Evolutionary conservation across 2,888 invertebrate species (phyloP), one percentile per base, ranked within the genome.

Genomic region (Machimus rusticus): DNA sequence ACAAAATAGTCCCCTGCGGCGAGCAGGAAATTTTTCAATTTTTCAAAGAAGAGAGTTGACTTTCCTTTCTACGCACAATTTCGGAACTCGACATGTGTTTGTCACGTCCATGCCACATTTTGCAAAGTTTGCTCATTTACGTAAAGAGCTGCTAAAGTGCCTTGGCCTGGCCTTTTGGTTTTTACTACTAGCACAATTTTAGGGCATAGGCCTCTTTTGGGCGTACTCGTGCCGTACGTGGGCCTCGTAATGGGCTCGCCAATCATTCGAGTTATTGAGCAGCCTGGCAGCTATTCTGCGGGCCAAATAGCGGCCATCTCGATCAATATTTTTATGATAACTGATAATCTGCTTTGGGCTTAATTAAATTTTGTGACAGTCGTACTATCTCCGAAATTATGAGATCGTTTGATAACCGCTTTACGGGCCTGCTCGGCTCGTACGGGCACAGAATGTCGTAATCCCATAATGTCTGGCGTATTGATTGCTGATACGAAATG

Each of bases 291-390:
- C 51, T 79, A 51, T 23, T 31, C 79, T 46, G 31, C 28, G 51
- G 51, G 51, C 12, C 79, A 46, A 28, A 79, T 28, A 9, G 51
- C 31, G 31, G 51, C 79, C 79, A 51, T 79, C 79, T 79, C 19
- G 51, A 82, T 82, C 82, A 55, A 39, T 66, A 82, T 57, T 82
- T 82, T 57, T 37, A 82, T 37, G 57, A 82, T 82, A 57, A 57
- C 55, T 19, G 57, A 57, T 82, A 57, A 82, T 82, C 82, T 82
- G 66, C 51, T 57, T 28, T 82, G 82, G 66, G 66, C 82, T 82
- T 82, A 82, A 82, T 82, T 82, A 82, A 82, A 82, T 82, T 82
- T 66, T 82, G 82, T 82, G 82, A 82, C 82, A 57, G 82, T 57
- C 82, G 51, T 78, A 78, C 78, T 78, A 78, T 78, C 37, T 43